Evolutionary conservation across 2,797 vertebrate genomes (phyloP), one percentile per base, ranked within the genome.

Genomic region (Ciconia nigra): DNA sequence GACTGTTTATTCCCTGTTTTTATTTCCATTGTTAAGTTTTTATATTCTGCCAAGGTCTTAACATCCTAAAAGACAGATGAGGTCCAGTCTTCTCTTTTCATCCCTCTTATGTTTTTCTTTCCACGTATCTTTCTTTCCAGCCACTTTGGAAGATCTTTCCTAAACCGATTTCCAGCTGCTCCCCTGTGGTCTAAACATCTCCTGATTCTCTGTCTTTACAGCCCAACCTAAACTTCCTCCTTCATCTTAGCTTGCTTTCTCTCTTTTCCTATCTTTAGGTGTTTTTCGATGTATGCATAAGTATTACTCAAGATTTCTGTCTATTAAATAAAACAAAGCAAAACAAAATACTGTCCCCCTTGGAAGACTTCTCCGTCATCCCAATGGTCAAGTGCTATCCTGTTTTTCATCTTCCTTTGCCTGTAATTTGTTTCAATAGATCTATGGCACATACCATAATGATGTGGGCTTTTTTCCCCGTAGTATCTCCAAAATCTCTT

Each of bases 381-480:
- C 25, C 39, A 55, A 2, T 85, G 24, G n/a, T 39, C 35, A 93
- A n/a, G 6, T 57, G 22, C 22, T 7, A 26, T 80, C 25, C 21
- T 72, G 14, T 26, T 91, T 86, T 84, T 74, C 3, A 9, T 67
- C n/a, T 66, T 84, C 14, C 7, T 87, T 67, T 80, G 22, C 14
- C 71, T 71, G 13, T 54, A 37, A 15, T 73, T 83, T 71, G 2
- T 83, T 95, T 93, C 52, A 74, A 1, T 39, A 86, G 24, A 44
- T 66, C 29, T 51, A 4, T 85, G 39, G 8, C 17, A 66, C 33
- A 85, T 62, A 52, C 15, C 0, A 1, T 41, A 35, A 46, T 39
- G 22, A 46, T 39, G 22, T 41, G 8, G 10, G 3, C 1, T 39
- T 74, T 71, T 46, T 8, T 1, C 8, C 9, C 2, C 5, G 10